phyloP scores from a whole-genome alignment of 1,140 invertebrate species.

The Aphaenogaster ashmeadi region DNA sequence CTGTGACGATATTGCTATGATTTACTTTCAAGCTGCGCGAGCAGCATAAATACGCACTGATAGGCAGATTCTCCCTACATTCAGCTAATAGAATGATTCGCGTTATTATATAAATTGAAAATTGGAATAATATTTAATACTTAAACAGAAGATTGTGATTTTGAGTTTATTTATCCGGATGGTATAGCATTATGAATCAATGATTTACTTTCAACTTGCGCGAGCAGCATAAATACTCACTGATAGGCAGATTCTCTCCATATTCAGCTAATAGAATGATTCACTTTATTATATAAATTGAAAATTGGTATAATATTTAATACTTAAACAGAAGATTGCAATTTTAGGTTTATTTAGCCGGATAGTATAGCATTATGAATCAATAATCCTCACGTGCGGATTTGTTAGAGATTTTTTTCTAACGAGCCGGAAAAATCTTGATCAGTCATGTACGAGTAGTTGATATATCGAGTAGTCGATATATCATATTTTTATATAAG shows the following conservation, averaged over 20 bases:
- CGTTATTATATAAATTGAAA: constrained; percentile 8
- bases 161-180: neutral
- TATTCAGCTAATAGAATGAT: constrained; percentile 11
- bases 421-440: neutral
- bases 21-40: constrained; percentile 37
- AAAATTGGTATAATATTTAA: neutral
- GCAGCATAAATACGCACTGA: constrained; percentile 36
- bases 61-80: neutral
- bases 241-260: neutral
- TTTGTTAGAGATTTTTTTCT: neutral
- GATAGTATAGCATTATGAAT: neutral
- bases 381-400: neutral
- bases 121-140: neutral
- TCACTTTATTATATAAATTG: constrained; percentile 16
- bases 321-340: neutral
- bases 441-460: neutral
- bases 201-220: neutral
- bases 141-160: neutral
- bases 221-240: constrained; percentile 35
- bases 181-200: neutral
- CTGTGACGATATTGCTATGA: constrained; percentile 53
- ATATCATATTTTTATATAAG: neutral
- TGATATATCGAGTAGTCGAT: neutral
- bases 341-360: neutral
- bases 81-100: constrained; percentile 20